Base-by-base conservation (phyloP, 2,113 vertebrate species). In the Pomatostomus ruficeps region DNA sequence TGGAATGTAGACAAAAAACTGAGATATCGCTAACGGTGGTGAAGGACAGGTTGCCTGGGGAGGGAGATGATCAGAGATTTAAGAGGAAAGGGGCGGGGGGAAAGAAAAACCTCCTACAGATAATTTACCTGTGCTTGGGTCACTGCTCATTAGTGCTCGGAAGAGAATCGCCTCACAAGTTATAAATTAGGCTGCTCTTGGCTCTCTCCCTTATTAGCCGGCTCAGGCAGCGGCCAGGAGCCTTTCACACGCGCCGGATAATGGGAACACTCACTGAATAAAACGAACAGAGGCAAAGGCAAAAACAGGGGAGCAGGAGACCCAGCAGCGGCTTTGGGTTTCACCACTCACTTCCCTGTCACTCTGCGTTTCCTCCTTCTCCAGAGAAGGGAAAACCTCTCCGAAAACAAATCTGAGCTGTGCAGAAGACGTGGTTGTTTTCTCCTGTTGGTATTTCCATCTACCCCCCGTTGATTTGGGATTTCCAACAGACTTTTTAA, bases 41-140 rank as follows among this genome's bases (percentile, higher is more conserved):
- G 70, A 92, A 91, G 89, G 84, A 79, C 68, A 61, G 49, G 33
- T 18, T 73, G 67, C 66, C 93, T 7, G 3, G 25, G 42, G 89
- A 95, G 57, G 54, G 31, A 89, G 94, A 89, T 40, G 84, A 96
- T 88, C 87, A 88, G 17, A 91, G 84, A 49, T 82, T 92, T 85
- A 59, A 49, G 58, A 85, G 54, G n/a, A 68, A 87, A 91, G 7
- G 16, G 8, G 13, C 14, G 28, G 1, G 4, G n/a, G n/a, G n/a
- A n/a, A n/a, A 7, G 12, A 33, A 76, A 72, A 87, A 62, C 11
- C 0, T 6, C 24, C 55, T 68, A 23, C 31, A 52, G 55, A 77
- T 68, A 80, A 79, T 81, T 88, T 82, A 91, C 74, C 70, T 79
- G 54, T n/a, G 81, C 84, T 85, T 75, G 58, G 74, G 89, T 89